These are phyloP conservation scores for Drosophila athabasca DNA, from an alignment of 1,140 invertebrate genomes.

Conservation along the genomic window DNA sequence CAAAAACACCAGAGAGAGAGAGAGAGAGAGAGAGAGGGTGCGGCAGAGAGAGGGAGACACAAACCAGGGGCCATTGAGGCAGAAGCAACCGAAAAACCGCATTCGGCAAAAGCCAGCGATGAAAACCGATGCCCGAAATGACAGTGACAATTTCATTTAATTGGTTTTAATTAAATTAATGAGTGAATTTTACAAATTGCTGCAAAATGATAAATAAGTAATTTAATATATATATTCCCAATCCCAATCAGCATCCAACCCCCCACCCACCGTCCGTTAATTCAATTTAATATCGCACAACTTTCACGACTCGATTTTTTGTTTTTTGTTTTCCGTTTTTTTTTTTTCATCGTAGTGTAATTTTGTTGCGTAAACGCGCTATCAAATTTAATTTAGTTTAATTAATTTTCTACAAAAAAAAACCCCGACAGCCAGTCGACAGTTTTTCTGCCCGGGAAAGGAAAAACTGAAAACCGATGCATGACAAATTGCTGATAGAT, in stretches of 20 bases:
- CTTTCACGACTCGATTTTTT: slow-evolving; percentile 23
- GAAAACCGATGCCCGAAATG: slow-evolving; percentile 80
- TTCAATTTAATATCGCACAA: slow-evolving; percentile 75
- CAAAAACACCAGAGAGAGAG: slow-evolving; percentile 32
- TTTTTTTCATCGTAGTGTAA: slow-evolving; percentile 41
- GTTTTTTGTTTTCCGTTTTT: neutral
- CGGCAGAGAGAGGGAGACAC: too few relatives aligned
- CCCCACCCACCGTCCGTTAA: slow-evolving; percentile 60
- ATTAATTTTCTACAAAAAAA: slow-evolving; percentile 66
- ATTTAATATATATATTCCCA: slow-evolving; percentile 60
- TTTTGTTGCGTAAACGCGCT: slow-evolving; percentile 60
- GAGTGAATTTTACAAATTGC: slow-evolving; percentile 82
- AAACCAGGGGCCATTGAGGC: slow-evolving; percentile 1
- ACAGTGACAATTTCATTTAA: slow-evolving; percentile 82
- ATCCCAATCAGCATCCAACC: slow-evolving; percentile 14
- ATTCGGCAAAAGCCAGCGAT: slow-evolving; percentile 60
- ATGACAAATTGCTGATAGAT: slow-evolving; percentile 30
- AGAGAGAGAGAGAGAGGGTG: neutral
- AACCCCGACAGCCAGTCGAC: neutral
- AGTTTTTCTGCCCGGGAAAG: neutral
- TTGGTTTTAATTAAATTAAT: slow-evolving; percentile 83
- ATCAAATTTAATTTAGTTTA: slow-evolving; percentile 75
- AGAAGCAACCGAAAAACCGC: slow-evolving; percentile 63
- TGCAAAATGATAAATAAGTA: slow-evolving; percentile 82
- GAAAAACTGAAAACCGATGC: slow-evolving; percentile 26